Percentiles rank a stretch among this genome's conserved stretches.
phyloP scores from a whole-genome alignment of 2,113 vertebrate genomes.

The Phocoena phocoena region DNA sequence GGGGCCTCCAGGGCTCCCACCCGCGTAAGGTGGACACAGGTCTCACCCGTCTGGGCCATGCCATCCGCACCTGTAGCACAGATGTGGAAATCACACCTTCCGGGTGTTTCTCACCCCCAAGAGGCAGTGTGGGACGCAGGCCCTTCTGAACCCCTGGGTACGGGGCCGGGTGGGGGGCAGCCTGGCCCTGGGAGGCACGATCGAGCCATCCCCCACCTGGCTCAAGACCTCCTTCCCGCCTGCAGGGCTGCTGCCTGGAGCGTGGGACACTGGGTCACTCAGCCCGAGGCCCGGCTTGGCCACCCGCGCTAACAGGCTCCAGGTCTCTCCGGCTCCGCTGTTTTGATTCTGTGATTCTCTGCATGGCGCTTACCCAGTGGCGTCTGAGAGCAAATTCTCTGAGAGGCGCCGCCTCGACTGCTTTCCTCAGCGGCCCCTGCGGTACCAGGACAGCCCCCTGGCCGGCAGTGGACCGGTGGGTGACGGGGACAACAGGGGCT shows the following conservation, averaged over 20 bases:
- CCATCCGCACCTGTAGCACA: background rate
- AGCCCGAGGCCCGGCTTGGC: background rate
- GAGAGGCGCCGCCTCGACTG: background rate
- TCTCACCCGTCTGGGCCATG: background rate
- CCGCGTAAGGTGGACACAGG: background rate
- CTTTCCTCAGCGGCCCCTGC: background rate
- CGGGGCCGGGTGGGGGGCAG: too few species aligned
- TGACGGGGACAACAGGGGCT: background rate
- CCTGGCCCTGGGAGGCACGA: background rate
- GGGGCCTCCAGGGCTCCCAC: background rate
- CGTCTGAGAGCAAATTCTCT: too few species aligned
- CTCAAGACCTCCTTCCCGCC: background rate
- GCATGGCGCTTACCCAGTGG: accelerated
- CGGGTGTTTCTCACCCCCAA: accelerated
- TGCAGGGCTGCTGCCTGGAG: too few species aligned
- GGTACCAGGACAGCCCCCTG: background rate
- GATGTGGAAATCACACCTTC: background rate
- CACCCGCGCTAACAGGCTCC: background rate
- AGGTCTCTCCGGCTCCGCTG: background rate
- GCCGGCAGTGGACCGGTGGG: accelerated
- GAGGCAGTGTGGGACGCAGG: background rate
- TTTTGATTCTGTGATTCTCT: background rate
- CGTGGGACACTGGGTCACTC: accelerated
- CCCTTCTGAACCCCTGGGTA: too few species aligned
- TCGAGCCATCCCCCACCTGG: background rate